Evolutionary conservation across 2,888 invertebrate species (phyloP), one percentile per base, ranked within the genome.

Genomic region (Oxystoma pomonae): DNA sequence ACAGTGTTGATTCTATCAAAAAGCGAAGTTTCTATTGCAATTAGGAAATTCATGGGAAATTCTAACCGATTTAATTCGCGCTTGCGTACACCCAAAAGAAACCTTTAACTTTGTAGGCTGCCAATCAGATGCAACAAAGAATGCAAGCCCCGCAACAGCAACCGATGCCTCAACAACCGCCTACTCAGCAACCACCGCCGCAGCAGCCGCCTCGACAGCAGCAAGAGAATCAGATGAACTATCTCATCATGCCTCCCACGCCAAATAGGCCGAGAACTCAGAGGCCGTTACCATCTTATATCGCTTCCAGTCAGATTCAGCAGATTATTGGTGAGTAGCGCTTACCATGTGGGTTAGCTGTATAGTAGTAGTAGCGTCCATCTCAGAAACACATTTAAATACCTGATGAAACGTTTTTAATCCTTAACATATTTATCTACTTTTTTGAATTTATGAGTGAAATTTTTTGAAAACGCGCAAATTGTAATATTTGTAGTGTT

Each of bases 231-330:
- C 75, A 74, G 63, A 71, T 71, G 21, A 73, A 74, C 65, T 76
- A 73, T 63, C 63, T 76, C n/a, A 76, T 75, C 58, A 73, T 72
- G 57, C 75, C 75, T 16, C 73, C 73, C 1, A 73, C 66, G 59
- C 63, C 68, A 1, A 70, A 71, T 59, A 69, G 68, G 57, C 71
- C 74, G 5, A 67, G 69, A 49, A 69, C 70, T 52, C 74, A 73
- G 53, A 64, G 71, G 59, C 74, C 77, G 9, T 67, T 78, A 58
- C 78, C 78, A 1, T 59, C 74, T 7, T 78, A 74, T 61, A 73
- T 78, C 51, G 75, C 75, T 58, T 75, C 77, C 5, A 75, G 73
- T 68, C 78, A 78, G 66, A 77, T 79, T 57, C 75, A 77, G 63
- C 72, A 77, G 66, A 78, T 79, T 64, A 79, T 79, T 53, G 78